These are phyloP conservation scores for Brachyptera putata DNA, from an alignment of 2,888 invertebrate genomes.

Conservation along the genomic window DNA sequence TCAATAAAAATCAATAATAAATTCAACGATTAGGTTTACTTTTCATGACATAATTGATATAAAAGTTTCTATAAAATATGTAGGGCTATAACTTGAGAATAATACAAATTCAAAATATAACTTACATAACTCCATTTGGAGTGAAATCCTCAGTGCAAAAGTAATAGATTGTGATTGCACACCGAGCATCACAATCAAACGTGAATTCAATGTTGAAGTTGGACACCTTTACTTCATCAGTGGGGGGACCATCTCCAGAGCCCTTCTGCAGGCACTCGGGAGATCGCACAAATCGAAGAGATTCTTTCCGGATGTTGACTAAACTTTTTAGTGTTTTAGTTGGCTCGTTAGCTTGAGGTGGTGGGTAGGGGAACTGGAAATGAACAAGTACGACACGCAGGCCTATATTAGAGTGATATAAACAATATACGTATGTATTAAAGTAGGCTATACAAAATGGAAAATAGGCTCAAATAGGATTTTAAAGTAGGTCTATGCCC, in stretches of 20 bases:
- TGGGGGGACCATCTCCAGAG: slow-evolving; percentile 34
- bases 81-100: too few species aligned
- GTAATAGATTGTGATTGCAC: slow-evolving; percentile 92
- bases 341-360: slow-evolving; percentile 93
- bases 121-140: slow-evolving; percentile 78
- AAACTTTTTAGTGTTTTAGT: slow-evolving; percentile 94
- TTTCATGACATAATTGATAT: too few species aligned
- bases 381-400: too few species aligned
- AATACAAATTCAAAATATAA: slow-evolving; percentile 40
- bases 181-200: slow-evolving; percentile 93
- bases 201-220: slow-evolving; percentile 93
- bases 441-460: too few species aligned
- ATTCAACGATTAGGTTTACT: not conserved
- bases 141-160: slow-evolving; percentile 92
- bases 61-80: too few species aligned
- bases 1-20: slow-evolving; percentile 18
- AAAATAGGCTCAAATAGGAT: too few species aligned
- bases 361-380: slow-evolving; percentile 89
- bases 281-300: slow-evolving; percentile 77
- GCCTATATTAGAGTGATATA: too few species aligned
- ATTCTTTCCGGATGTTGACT: slow-evolving; percentile 95
- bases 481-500: too few species aligned
- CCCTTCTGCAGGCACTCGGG: slow-evolving; percentile 55
- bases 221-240: slow-evolving; percentile 36
- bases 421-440: too few species aligned